Evolutionary conservation across 2,797 vertebrate genomes (phyloP).

Genomic region (Protosalanx chinensis): DNA sequence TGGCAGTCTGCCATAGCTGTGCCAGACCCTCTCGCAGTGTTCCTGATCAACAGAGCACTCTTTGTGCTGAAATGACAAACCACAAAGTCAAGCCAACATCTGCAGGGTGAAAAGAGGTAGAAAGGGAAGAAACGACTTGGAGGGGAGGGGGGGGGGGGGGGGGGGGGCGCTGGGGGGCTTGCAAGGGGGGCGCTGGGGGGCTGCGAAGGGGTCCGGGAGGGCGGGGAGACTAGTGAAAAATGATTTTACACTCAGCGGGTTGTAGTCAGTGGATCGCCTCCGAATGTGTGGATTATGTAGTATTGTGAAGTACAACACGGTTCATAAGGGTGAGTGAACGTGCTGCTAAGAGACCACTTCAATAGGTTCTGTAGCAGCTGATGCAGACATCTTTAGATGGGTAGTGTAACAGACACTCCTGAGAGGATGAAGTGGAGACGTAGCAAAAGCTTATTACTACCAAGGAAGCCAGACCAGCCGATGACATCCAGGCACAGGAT

Average conservation of each 20-base stretch:
- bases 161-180: constrained; percentile 19
- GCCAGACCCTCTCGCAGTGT: constrained; percentile 52
- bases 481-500: background rate
- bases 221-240: constrained; percentile 24
- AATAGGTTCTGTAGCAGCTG: background rate
- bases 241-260: constrained; percentile 21
- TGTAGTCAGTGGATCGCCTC: constrained; percentile 21
- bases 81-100: constrained; percentile 64
- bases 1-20: constrained; percentile 58
- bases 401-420: background rate
- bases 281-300: background rate
- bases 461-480: background rate
- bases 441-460: background rate
- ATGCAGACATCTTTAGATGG: background rate
- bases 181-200: constrained; percentile 31
- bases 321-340: background rate
- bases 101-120: constrained; percentile 50
- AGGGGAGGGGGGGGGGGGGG: constrained; percentile 23
- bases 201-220: constrained; percentile 32
- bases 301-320: constrained; percentile 5
- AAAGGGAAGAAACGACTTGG: background rate
- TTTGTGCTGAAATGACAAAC: constrained; percentile 68
- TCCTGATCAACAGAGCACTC: constrained; percentile 59
- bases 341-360: background rate
- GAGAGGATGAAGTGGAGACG: background rate